phyloP scores from a whole-genome alignment of 2,113 vertebrate genomes.

The Phylloscopus whistleri region DNA sequence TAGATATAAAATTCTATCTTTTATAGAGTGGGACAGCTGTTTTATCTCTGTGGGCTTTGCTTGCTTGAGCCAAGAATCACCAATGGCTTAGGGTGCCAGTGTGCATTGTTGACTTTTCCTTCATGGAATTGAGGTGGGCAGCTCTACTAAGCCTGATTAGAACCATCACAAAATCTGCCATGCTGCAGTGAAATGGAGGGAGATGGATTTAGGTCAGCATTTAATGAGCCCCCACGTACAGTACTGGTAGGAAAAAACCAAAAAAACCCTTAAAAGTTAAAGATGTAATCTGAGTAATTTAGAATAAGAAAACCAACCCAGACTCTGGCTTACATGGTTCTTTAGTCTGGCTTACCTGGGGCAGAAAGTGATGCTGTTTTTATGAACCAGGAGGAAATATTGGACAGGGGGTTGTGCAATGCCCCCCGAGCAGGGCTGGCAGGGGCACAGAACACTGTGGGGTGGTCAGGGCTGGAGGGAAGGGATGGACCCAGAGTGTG shows the following conservation, averaged over 20 bases:
- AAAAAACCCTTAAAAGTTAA: background rate
- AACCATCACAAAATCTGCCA: constrained; percentile 28
- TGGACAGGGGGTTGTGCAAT: background rate
- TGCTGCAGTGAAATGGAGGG: background rate
- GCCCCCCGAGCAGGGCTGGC: background rate
- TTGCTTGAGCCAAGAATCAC: background rate
- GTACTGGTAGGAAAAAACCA: background rate
- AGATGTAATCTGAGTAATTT: background rate
- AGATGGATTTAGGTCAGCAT: constrained; percentile 47
- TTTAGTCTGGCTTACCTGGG: background rate
- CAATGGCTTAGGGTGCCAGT: background rate
- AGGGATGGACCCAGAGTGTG: background rate
- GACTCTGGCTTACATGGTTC: background rate
- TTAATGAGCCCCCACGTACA: background rate
- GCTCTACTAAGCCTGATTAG: constrained; percentile 26
- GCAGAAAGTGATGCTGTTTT: background rate
- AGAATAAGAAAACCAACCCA: background rate
- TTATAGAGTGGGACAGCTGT: background rate
- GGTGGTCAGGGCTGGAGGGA: background rate
- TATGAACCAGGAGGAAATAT: background rate
- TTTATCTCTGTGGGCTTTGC: background rate
- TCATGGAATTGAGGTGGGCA: constrained; percentile 22
- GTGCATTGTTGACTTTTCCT: background rate
- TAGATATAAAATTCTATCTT: background rate
- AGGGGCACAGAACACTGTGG: background rate